Percentiles rank a stretch among this genome's conserved stretches.
Evolutionary conservation across 1,140 invertebrate species (phyloP).

Genomic region (Spodoptera frugiperda): DNA sequence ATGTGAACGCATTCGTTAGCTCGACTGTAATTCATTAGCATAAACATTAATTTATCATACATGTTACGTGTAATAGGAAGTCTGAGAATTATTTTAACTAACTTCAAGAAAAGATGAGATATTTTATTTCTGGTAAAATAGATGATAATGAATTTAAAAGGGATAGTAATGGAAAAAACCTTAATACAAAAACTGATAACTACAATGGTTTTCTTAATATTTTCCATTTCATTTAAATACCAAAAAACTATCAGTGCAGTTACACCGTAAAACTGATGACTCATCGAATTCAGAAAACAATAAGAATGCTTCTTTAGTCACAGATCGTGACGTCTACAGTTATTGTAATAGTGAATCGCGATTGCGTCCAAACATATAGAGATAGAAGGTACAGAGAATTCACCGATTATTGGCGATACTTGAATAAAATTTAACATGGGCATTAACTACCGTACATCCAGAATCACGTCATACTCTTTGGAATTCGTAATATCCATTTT

Average conservation of each 20-base stretch:
- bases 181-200: no score
- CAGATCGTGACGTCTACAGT: conserved; percentile 16
- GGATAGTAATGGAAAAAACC: no score
- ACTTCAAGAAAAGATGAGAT: background rate
- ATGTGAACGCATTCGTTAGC: background rate
- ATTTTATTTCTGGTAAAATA: no score
- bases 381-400: conserved; percentile 12
- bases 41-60: background rate
- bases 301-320: conserved; percentile 34
- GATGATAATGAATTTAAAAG: background rate
- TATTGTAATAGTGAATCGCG: conserved; percentile 26
- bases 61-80: background rate
- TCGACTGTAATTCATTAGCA: conserved; percentile 2
- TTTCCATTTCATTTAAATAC: conserved; percentile 9
- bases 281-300: conserved; percentile 13
- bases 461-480: conserved; percentile 28
- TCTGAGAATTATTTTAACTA: background rate
- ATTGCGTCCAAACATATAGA: background rate
- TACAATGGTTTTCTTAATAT: no score
- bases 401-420: conserved; percentile 13
- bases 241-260: background rate
- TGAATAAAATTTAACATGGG: conserved; percentile 41
- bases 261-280: background rate
- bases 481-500: conserved; percentile 33
- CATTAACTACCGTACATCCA: conserved; percentile 34